Conservation (phyloP, 2,797 vertebrate species). For the Clarias fuscus region DNA sequence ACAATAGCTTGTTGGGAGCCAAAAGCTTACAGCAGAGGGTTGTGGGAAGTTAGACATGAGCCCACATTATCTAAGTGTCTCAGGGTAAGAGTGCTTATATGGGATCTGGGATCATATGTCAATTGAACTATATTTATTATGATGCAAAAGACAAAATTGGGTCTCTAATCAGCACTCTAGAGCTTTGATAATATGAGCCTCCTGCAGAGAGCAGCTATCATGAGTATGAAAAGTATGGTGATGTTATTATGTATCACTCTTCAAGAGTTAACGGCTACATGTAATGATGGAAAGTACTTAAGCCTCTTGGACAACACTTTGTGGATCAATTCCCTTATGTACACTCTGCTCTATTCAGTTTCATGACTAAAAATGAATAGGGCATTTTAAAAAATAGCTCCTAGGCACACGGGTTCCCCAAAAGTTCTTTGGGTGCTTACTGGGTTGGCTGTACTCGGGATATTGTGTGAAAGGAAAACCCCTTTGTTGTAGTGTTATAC, state of each 20-base stretch:
- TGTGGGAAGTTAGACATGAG: constrained; percentile 36
- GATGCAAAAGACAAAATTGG: constrained; percentile 31
- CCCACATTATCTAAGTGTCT: constrained; percentile 33
- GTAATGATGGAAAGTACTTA: constrained; percentile 26
- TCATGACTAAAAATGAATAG: neutral
- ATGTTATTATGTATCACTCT: constrained; percentile 38
- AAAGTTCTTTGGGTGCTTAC: neutral
- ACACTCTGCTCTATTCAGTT: neutral
- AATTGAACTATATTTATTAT: constrained; percentile 24
- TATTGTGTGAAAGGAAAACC: neutral
- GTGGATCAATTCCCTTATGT: neutral
- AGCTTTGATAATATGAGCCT: constrained; percentile 30
- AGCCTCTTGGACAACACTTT: constrained; percentile 13
- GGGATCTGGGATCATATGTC: constrained; percentile 27
- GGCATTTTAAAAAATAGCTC: neutral
- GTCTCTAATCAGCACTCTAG: constrained; percentile 26
- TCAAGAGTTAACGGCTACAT: constrained; percentile 26
- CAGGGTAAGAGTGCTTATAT: constrained; percentile 11
- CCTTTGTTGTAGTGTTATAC: neutral
- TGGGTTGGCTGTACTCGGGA: neutral
- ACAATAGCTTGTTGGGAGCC: constrained; percentile 70
- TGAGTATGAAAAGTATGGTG: constrained; percentile 34
- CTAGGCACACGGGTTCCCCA: neutral
- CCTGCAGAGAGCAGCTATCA: constrained; percentile 33
- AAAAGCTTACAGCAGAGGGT: constrained; percentile 37